Conservation (phyloP, 2,113 vertebrate species). For the Neotragus pygmaeus region DNA sequence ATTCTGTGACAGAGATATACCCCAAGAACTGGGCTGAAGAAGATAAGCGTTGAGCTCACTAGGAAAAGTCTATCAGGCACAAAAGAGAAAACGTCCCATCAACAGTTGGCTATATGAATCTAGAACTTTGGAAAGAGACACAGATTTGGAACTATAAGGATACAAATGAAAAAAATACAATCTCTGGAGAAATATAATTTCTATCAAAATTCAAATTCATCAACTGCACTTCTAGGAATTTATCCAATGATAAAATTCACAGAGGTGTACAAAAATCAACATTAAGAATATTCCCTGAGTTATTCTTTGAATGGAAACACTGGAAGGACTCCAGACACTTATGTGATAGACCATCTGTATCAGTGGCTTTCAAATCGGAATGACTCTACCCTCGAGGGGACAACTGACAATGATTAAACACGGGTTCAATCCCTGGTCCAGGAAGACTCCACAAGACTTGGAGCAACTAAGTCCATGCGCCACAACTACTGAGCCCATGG, state of each 20-base stretch:
- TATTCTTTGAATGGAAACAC: background rate
- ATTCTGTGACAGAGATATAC: background rate
- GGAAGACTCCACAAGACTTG: background rate
- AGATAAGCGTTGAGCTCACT: background rate
- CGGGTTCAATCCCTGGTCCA: background rate
- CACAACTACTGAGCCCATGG: background rate
- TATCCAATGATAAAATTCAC: background rate
- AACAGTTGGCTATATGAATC: background rate
- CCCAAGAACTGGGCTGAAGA: background rate
- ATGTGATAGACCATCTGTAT: background rate
- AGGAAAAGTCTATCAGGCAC: background rate
- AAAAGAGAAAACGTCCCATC: background rate
- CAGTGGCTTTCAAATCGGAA: background rate
- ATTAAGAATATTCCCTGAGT: background rate
- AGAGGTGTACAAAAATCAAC: background rate
- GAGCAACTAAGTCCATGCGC: background rate
- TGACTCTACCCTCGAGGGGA: background rate
- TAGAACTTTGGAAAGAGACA: background rate
- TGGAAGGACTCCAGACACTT: background rate
- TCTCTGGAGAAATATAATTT: background rate
- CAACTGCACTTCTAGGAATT: background rate
- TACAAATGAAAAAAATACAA: background rate
- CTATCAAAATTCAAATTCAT: background rate
- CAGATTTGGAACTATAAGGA: background rate
- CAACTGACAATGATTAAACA: background rate